phyloP scores from a whole-genome alignment of 1,140 invertebrate species.

The Dendrolimus punctatus region DNA sequence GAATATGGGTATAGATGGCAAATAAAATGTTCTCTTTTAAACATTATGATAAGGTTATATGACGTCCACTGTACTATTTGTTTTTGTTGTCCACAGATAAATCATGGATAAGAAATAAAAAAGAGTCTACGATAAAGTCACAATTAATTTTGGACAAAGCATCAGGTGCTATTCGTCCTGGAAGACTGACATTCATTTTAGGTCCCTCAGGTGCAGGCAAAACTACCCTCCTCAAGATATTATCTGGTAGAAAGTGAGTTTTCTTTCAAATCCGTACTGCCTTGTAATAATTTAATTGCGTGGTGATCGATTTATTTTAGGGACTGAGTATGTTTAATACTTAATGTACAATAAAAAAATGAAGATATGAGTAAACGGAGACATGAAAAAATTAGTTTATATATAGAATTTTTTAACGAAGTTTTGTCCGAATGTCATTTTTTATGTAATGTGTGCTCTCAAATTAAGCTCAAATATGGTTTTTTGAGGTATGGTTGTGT shows the following conservation, averaged over 20 bases:
- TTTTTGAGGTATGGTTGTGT: too few relatives aligned
- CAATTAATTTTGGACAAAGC: constrained; percentile 73
- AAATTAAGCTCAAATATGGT: too few relatives aligned
- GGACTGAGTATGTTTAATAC: neutral
- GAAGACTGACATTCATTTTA: constrained; percentile 81
- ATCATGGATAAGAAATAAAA: neutral
- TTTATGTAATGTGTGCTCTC: too few relatives aligned
- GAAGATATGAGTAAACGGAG: too few relatives aligned
- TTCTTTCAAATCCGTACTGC: neutral
- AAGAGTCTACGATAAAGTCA: constrained; percentile 4
- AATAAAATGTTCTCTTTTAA: too few relatives aligned
- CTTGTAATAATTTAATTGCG: neutral
- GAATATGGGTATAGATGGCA: too few relatives aligned
- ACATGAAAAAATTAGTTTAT: too few relatives aligned
- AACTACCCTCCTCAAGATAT: constrained; percentile 82
- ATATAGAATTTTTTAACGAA: too few relatives aligned
- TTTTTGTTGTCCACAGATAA: too few relatives aligned
- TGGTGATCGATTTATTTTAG: neutral
- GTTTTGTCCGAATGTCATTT: too few relatives aligned
- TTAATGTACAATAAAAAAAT: neutral
- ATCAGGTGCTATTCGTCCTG: constrained; percentile 73
- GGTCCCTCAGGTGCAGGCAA: constrained; percentile 90
- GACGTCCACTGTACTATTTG: too few relatives aligned
- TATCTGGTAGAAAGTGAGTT: constrained; percentile 71
- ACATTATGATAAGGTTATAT: too few relatives aligned